Evolutionary conservation across 2,888 invertebrate species (phyloP).

Genomic region (Acanthosepion esculentum): DNA sequence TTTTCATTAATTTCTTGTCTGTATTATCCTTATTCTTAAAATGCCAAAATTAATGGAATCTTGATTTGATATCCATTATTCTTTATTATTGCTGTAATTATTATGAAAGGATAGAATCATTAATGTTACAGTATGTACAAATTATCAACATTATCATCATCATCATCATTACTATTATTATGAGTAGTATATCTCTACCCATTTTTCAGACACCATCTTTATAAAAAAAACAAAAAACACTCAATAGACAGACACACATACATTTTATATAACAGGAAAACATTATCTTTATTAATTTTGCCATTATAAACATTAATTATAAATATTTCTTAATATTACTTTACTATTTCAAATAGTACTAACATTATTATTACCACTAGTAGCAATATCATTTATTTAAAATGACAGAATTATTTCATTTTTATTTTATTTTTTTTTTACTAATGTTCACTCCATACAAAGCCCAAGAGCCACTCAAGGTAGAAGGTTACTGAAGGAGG

Average conservation of each 20-base stretch:
- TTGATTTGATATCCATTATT: slow-evolving; percentile 33
- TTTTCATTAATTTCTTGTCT: background rate
- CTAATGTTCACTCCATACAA: no score
- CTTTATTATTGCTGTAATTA: slow-evolving; percentile 1
- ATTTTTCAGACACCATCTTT: background rate
- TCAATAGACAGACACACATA: background rate
- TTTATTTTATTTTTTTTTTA: no score
- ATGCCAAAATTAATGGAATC: slow-evolving; percentile 33
- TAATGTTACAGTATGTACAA: background rate
- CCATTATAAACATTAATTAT: background rate
- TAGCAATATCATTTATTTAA: background rate
- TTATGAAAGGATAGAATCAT: slow-evolving; percentile 33
- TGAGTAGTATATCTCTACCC: background rate
- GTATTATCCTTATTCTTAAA: background rate
- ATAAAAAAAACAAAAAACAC: background rate
- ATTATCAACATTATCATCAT: background rate
- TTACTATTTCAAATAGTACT: background rate
- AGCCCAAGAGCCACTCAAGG: no score
- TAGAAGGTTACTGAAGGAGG: no score
- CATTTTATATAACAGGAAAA: background rate
- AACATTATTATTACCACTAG: background rate
- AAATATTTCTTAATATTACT: background rate
- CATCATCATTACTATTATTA: background rate
- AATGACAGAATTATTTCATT: no score
- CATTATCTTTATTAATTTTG: background rate